phyloP scores from a whole-genome alignment of 2,888 invertebrate species.

The Himalopsyche japonica region DNA sequence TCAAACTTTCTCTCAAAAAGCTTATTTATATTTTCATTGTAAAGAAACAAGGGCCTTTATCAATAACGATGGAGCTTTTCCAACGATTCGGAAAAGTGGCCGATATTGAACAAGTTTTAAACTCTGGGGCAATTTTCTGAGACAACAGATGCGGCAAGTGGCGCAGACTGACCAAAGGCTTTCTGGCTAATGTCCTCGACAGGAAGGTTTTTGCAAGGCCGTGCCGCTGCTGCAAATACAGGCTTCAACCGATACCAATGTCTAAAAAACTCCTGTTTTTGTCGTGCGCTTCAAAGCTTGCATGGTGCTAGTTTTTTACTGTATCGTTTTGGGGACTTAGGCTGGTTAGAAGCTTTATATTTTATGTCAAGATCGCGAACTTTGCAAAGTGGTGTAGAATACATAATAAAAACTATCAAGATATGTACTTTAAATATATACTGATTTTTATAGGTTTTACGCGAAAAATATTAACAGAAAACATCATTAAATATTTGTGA shows the following conservation, averaged over 20 bases:
- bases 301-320: not conserved
- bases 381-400: no score
- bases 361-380: no score
- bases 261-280: not conserved
- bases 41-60: not conserved
- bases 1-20: not conserved
- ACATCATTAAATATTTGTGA: no score
- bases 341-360: no score
- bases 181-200: conserved; percentile 3
- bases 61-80: not conserved
- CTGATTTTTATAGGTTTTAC: no score
- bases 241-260: not conserved
- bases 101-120: conserved; percentile 27
- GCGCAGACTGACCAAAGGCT: not conserved
- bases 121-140: conserved; percentile 21
- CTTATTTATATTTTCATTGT: not conserved
- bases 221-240: not conserved
- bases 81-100: not conserved
- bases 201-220: not conserved
- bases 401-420: no score
- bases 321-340: not conserved
- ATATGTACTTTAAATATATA: no score
- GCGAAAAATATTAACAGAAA: no score
- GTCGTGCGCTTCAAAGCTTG: not conserved
- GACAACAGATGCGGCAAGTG: not conserved